Percentiles rank a stretch among this genome's conserved stretches.
Conservation (phyloP, 2,888 invertebrate species). For the Clostera curtula region DNA sequence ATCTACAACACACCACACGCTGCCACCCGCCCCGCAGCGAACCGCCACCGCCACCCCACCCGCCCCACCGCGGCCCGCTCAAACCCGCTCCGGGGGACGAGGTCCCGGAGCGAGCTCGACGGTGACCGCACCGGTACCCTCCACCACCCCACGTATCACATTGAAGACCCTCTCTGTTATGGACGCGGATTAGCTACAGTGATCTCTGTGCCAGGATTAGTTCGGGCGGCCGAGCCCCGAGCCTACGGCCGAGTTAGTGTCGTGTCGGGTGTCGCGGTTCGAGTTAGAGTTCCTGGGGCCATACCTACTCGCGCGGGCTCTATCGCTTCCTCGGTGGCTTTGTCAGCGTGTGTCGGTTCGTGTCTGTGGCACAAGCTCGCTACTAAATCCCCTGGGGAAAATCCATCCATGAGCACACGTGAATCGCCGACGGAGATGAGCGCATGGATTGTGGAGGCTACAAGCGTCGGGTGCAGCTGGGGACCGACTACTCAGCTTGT, state of each 20-base stretch:
- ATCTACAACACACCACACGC: conserved; percentile 39
- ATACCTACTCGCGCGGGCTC: conserved; percentile 12
- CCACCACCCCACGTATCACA: conserved; percentile 18
- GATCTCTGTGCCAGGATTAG: conserved; percentile 40
- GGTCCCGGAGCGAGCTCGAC: conserved; percentile 10
- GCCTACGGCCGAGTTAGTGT: conserved; percentile 12
- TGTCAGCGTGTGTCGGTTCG: conserved; percentile 13
- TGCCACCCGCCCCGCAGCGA: no score
- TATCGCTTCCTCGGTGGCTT: conserved; percentile 9
- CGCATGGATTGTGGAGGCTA: conserved; percentile 15
- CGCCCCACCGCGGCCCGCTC: conserved; percentile 18
- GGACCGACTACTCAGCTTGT: conserved; percentile 33
- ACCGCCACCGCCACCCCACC: conserved; percentile 14
- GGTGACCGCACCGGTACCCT: conserved; percentile 13
- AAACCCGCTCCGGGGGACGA: no score
- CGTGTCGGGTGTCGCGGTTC: conserved; percentile 10
- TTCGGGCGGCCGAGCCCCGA: conserved; percentile 16
- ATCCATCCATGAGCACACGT: conserved; percentile 23
- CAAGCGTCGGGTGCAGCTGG: conserved; percentile 34
- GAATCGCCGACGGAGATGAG: conserved; percentile 7
- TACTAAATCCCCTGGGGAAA: conserved; percentile 58
- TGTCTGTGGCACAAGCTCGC: conserved; percentile 47
- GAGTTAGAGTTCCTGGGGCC: conserved; percentile 21
- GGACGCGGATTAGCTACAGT: conserved; percentile 28
- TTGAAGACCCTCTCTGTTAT: conserved; percentile 27